Evolutionary conservation across 1,140 invertebrate species (phyloP).

Genomic region (Holotrichia oblita): DNA sequence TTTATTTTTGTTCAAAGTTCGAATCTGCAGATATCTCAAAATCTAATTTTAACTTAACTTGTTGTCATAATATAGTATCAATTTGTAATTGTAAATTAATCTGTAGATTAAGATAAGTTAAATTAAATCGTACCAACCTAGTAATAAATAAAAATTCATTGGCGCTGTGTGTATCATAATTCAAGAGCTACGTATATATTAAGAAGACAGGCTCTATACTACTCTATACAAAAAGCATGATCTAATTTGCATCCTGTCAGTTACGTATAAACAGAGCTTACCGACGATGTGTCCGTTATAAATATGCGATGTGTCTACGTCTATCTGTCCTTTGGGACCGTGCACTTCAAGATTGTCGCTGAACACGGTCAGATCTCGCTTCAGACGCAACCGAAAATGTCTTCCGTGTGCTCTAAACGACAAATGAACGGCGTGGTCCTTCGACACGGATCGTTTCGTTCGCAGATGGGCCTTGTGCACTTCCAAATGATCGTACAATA

Average conservation of each 20-base stretch:
- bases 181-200: no score
- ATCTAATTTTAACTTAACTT: no score
- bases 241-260: no score
- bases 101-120: no score
- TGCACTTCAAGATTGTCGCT: constrained; percentile 79
- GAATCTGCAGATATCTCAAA: no score
- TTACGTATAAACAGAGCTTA: constrained; percentile 61
- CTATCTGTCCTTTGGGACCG: constrained; percentile 69
- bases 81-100: no score
- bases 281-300: constrained; percentile 86
- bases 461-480: constrained; percentile 70
- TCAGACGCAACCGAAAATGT: constrained; percentile 84
- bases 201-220: not conserved
- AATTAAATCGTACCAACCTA: no score
- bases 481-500: constrained; percentile 80
- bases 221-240: not conserved
- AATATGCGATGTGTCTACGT: constrained; percentile 87
- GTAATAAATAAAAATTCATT: no score
- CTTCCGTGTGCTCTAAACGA: constrained; percentile 82
- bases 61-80: no score
- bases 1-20: no score
- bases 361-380: constrained; percentile 84
- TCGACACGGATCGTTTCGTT: constrained; percentile 72
- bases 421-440: constrained; percentile 73
- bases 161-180: no score